These are phyloP conservation scores for Amblyjoppa proteus DNA, from an alignment of 2,888 invertebrate genomes.

Conservation along the genomic window DNA sequence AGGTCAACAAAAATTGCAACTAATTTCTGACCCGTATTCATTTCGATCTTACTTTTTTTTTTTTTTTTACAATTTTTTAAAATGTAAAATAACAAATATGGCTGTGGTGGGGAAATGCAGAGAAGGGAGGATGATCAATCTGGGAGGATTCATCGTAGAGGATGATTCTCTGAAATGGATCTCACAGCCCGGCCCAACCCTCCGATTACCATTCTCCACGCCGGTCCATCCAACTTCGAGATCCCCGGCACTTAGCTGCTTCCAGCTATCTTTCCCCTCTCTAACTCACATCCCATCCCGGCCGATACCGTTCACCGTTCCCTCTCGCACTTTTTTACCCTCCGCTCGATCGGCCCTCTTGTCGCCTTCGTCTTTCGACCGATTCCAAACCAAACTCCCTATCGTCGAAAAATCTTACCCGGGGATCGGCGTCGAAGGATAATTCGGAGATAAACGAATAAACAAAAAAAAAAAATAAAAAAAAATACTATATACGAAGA, in stretches of 20 bases:
- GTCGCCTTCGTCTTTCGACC: neutral
- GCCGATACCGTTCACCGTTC: constrained; percentile 3
- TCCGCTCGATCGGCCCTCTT: neutral
- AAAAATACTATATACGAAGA: constrained; percentile 3
- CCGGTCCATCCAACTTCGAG: constrained; percentile 68
- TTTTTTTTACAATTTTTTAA: neutral
- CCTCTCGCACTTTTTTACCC: constrained; percentile 16
- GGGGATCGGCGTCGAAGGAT: constrained; percentile 31
- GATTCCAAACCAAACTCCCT: neutral
- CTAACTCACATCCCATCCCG: constrained; percentile 12
- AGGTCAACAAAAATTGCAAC: too few relatives aligned
- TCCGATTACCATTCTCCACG: constrained; percentile 67
- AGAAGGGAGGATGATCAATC: constrained; percentile 12
- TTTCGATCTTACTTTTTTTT: neutral
- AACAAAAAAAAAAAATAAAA: constrained; percentile 36
- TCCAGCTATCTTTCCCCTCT: constrained; percentile 38
- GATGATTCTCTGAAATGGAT: constrained; percentile 37
- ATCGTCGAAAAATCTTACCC: constrained; percentile 23
- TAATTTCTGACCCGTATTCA: neutral
- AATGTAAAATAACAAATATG: neutral
- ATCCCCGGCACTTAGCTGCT: constrained; percentile 63
- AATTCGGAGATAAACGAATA: constrained; percentile 32
- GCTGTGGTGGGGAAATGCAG: neutral
- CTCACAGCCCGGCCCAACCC: constrained; percentile 36
- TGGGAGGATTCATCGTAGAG: constrained; percentile 23